Conservation (phyloP, 2,888 invertebrate genomes). For the Mycogona germanica region DNA sequence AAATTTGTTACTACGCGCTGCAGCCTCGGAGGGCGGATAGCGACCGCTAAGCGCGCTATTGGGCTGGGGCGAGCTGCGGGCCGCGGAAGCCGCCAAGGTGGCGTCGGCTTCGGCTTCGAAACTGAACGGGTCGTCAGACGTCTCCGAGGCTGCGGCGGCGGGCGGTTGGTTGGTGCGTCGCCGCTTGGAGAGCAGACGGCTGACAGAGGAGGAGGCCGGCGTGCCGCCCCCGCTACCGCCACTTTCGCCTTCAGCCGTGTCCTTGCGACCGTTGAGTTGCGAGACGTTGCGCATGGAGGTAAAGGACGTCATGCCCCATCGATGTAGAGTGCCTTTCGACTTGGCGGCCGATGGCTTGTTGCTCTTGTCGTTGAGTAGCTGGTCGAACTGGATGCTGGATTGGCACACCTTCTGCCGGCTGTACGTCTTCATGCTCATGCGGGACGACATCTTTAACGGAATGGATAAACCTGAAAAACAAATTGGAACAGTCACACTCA, state of each 20-base stretch:
- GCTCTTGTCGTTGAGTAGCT: slow-evolving; percentile 52
- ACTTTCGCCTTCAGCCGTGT: background rate
- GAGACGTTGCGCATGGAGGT: slow-evolving; percentile 75
- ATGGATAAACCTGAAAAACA: no score
- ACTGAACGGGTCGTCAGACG: slow-evolving; percentile 23
- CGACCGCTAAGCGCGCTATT: background rate
- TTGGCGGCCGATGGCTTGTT: slow-evolving; percentile 79
- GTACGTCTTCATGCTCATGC: slow-evolving; percentile 24
- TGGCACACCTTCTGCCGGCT: slow-evolving; percentile 23
- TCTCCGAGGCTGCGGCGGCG: background rate
- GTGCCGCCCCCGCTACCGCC: background rate
- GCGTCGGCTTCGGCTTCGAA: slow-evolving; percentile 22
- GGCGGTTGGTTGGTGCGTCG: slow-evolving; percentile 18
- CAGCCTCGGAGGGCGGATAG: slow-evolving; percentile 8
- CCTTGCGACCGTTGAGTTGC: slow-evolving; percentile 45
- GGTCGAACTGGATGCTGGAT: slow-evolving; percentile 51
- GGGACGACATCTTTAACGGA: slow-evolving; percentile 21
- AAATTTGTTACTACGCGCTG: slow-evolving; percentile 24
- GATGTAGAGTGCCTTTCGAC: slow-evolving; percentile 80
- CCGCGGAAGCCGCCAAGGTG: background rate
- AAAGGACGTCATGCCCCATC: slow-evolving; percentile 90
- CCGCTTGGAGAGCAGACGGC: slow-evolving; percentile 17
- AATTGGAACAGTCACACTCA: no score
- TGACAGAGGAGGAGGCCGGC: background rate
- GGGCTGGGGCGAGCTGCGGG: background rate